A percentile compares a stretch with the other conserved stretches of the same genome.
Evolutionary conservation across 2,888 invertebrate genomes (phyloP).

Genomic region (Scaptomyza polygonia): DNA sequence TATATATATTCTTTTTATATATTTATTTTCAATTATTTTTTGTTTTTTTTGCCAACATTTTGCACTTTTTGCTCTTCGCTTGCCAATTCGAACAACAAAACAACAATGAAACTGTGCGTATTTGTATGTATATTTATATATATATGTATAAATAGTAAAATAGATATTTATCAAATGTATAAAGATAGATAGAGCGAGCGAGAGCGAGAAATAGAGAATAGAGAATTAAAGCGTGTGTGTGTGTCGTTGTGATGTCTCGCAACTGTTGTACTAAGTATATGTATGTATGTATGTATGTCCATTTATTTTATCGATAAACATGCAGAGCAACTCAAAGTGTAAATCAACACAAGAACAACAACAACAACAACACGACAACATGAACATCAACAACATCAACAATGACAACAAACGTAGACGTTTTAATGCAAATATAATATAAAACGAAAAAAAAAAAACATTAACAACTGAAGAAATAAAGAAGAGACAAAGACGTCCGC

Average conservation of each 20-base stretch:
- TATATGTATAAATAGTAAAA: slow-evolving; percentile 28
- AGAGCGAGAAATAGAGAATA: slow-evolving; percentile 11
- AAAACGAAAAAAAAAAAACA: slow-evolving; percentile 13
- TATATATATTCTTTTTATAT: slow-evolving; percentile 55
- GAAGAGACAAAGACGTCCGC: slow-evolving; percentile 20
- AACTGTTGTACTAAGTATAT: slow-evolving; percentile 21
- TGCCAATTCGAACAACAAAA: slow-evolving; percentile 74
- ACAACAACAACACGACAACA: slow-evolving; percentile 14
- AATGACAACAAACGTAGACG: slow-evolving; percentile 42
- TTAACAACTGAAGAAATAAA: slow-evolving; percentile 12
- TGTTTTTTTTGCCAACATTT: slow-evolving; percentile 46
- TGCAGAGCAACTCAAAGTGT: slow-evolving; percentile 58
- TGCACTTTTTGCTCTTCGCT: slow-evolving; percentile 45
- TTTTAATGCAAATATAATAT: slow-evolving; percentile 64
- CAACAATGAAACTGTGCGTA: slow-evolving; percentile 64
- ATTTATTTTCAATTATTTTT: slow-evolving; percentile 44
- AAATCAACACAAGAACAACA: slow-evolving; percentile 24
- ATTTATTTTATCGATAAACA: slow-evolving; percentile 63
- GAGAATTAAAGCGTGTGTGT: slow-evolving; percentile 28
- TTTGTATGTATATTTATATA: slow-evolving; percentile 29
- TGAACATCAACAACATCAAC: slow-evolving; percentile 22
- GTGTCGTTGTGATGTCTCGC: slow-evolving; percentile 37
- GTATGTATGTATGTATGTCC: slow-evolving; percentile 8
- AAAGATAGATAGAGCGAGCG: slow-evolving; percentile 5
- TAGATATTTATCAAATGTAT: slow-evolving; percentile 29